Evolutionary conservation across 2,113 vertebrate genomes (phyloP).

Genomic region (Myotis davidii): DNA sequence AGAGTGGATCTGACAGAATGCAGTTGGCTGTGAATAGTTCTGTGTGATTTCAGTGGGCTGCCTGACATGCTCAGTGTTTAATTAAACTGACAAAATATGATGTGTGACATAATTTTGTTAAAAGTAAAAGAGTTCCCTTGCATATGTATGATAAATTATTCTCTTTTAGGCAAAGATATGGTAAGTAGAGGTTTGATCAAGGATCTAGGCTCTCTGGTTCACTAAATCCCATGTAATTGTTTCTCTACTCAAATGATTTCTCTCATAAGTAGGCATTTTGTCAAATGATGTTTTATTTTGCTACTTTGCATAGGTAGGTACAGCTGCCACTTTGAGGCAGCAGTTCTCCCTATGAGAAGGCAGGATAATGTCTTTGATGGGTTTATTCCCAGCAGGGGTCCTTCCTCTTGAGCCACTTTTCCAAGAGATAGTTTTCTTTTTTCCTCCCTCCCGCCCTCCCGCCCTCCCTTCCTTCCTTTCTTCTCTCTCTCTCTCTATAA

Average conservation of each 20-base stretch:
- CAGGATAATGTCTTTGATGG: background rate
- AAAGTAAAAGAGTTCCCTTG: constrained; percentile 17
- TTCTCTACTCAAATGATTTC: background rate
- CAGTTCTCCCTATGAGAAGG: background rate
- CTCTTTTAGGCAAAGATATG: background rate
- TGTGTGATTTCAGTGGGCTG: background rate
- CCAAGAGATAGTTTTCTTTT: background rate
- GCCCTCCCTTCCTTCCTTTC: fast-evolving
- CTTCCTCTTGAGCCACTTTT: constrained; percentile 4
- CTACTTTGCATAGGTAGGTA: background rate
- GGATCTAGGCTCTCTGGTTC: background rate
- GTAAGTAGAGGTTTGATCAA: constrained; percentile 23
- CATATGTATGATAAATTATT: background rate
- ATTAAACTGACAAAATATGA: constrained; percentile 27
- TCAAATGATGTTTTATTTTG: background rate
- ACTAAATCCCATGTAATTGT: background rate
- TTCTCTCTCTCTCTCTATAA: no score
- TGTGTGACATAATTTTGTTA: background rate
- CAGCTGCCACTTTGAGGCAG: background rate
- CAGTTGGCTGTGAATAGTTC: background rate
- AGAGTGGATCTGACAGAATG: background rate
- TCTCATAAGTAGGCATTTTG: background rate
- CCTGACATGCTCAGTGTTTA: background rate
- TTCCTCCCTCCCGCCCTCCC: no score
- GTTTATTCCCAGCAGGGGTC: background rate